Percentiles rank a stretch among this genome's conserved stretches.
Conservation (phyloP, 2,888 invertebrate genomes). For the Pseudeuparius sepicola region DNA sequence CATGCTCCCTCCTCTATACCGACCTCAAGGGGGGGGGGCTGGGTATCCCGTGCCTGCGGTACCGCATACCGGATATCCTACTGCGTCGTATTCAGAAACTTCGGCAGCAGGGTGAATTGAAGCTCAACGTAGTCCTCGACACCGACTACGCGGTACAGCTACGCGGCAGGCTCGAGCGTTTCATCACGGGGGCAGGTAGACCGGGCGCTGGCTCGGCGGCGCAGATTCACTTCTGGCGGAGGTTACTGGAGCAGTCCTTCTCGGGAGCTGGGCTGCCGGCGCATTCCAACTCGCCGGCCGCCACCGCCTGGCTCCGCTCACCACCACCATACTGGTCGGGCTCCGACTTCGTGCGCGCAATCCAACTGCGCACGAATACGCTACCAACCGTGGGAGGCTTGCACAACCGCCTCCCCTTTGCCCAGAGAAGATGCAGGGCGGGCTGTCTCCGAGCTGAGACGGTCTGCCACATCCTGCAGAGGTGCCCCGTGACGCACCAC, state of each 20-base stretch:
- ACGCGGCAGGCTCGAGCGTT: too few species aligned
- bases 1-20: constrained; percentile 9
- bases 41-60: constrained; percentile 5
- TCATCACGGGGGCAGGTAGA: too few species aligned
- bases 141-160: constrained; percentile 4
- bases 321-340: constrained; percentile 14
- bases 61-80: constrained; percentile 11
- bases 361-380: constrained; percentile 18
- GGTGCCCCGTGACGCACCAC: constrained; percentile 16
- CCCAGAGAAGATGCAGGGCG: constrained; percentile 1
- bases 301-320: constrained; percentile 7
- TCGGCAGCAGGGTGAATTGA: background rate
- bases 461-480: constrained; percentile 16
- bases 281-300: background rate
- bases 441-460: constrained; percentile 13
- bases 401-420: constrained; percentile 7
- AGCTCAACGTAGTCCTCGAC: background rate
- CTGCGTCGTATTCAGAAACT: constrained; percentile 4
- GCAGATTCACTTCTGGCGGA: constrained; percentile 1
- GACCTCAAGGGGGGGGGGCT: constrained; percentile 4
- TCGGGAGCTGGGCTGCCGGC: constrained; percentile 12
- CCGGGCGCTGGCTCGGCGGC: too few species aligned
- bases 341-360: constrained; percentile 13
- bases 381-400: constrained; percentile 15
- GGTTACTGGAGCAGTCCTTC: background rate